Percentiles rank a stretch among this genome's conserved stretches.
Evolutionary conservation across 2,888 invertebrate genomes (phyloP).

Genomic region (Chrysolina americana): DNA sequence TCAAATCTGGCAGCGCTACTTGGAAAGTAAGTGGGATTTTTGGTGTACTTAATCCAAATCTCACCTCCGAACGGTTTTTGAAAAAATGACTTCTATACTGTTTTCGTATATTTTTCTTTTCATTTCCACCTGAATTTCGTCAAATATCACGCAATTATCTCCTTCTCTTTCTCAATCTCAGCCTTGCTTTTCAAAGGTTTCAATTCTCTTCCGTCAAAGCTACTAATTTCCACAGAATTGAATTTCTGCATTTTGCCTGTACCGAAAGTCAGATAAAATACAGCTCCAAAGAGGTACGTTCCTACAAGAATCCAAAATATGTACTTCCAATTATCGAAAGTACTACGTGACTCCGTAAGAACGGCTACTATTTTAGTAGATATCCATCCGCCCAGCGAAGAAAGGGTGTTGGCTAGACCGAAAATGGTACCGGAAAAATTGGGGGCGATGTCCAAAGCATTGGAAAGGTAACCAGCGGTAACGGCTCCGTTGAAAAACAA

Average conservation of each 20-base stretch:
- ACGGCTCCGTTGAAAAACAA: slow-evolving; percentile 89
- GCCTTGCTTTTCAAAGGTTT: slow-evolving; percentile 62
- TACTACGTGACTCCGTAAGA: slow-evolving; percentile 81
- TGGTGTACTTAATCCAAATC: not conserved
- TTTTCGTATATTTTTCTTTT: not conserved
- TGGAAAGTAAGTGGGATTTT: not conserved
- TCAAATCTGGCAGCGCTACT: not conserved
- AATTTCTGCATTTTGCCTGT: slow-evolving; percentile 77
- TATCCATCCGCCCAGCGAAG: slow-evolving; percentile 86
- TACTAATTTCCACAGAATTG: slow-evolving; percentile 66
- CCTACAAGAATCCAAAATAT: slow-evolving; percentile 86
- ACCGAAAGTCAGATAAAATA: slow-evolving; percentile 77
- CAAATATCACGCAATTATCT: slow-evolving; percentile 46
- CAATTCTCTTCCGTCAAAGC: slow-evolving; percentile 61
- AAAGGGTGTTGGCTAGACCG: slow-evolving; percentile 89
- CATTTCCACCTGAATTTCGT: slow-evolving; percentile 1
- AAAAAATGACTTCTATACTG: not conserved
- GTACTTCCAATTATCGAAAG: slow-evolving; percentile 83
- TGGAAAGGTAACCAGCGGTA: slow-evolving; percentile 88
- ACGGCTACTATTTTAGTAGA: slow-evolving; percentile 87
- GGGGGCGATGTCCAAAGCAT: slow-evolving; percentile 90
- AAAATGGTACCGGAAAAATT: slow-evolving; percentile 92
- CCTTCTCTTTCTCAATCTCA: slow-evolving; percentile 60
- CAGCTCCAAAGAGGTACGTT: slow-evolving; percentile 79
- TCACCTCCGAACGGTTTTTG: not conserved